Conservation (phyloP, 2,113 vertebrate species). For the Muntiacus muntjak region DNA sequence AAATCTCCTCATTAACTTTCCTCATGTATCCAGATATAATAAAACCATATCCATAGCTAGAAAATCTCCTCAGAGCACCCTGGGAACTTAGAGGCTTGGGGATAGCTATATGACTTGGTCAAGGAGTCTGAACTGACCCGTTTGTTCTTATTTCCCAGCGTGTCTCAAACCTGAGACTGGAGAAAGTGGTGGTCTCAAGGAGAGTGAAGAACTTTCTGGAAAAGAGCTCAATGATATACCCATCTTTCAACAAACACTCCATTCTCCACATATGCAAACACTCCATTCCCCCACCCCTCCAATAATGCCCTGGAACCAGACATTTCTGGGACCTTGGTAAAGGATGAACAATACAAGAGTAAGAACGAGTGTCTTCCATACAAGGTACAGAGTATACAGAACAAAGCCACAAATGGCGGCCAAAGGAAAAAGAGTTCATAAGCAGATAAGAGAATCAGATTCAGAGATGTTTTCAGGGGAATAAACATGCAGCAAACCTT, state of each 20-base stretch:
- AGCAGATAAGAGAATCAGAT: not conserved
- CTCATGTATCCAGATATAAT: not conserved
- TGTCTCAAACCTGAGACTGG: not conserved
- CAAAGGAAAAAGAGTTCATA: not conserved
- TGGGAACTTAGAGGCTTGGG: not conserved
- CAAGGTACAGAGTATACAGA: not conserved
- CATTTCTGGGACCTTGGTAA: not conserved
- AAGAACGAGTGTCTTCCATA: not conserved
- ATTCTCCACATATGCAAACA: not conserved
- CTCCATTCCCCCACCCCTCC: rapidly evolving
- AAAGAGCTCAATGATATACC: not conserved
- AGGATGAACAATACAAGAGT: not conserved
- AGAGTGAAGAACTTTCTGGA: not conserved
- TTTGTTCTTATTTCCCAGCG: not conserved
- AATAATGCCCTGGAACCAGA: not conserved
- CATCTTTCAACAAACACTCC: not conserved
- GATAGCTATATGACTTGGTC: not conserved
- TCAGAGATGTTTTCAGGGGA: not conserved
- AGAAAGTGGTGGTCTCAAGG: not conserved
- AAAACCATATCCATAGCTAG: not conserved
- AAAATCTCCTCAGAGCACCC: not conserved
- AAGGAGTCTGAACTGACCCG: not conserved
- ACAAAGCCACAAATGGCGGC: not conserved
- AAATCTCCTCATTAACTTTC: not conserved
- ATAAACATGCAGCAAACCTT: not conserved